Base-by-base conservation (phyloP, 2,113 vertebrate species). In the Hiodon alosoides region DNA sequence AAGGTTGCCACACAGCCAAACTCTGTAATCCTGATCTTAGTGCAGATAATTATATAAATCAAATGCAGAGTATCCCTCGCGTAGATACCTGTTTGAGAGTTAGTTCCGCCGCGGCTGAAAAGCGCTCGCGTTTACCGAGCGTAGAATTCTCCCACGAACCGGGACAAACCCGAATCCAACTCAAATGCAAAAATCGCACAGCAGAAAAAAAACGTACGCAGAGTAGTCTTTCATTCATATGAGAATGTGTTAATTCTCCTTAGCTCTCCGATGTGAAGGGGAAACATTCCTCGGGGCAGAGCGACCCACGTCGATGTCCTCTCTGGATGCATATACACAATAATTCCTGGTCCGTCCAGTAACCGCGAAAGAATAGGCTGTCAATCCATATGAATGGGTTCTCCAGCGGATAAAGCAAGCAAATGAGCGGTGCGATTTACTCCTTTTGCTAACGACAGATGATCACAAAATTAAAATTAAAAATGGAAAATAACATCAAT, bases 271-370 rank as follows among this genome's bases (percentile, higher is more conserved):
- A 81, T 58, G 60, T 65, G 69, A 71, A 77, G 79, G 69, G 75
- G 65, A 80, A 89, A 87, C 89, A 90, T 90, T 83, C 88, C 86
- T 82, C 80, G 80, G 17, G 83, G 68, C 55, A 73, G 74, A 69
- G 72, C 69, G 80, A 76, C 76, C 78, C 58, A 73, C 77, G 64
- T 51, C 81, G 78, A 73, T 70, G 77, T 52, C 51, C 31, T 31
- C 31, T 31, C 31, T 31, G 31, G 78, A 62, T 78, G 81, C 82
- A 47, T 72, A 59, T 16, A 75, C 72, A 83, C 76, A 66, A 73
- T 87, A 88, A 90, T 88, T 86, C 90, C 77, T 67, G 81, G 83
- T 69, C 73, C 67, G 65, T 77, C 71, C 71, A 61, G 71, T 55
- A 50, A 83, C 80, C 77, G 60, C 65, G 76, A 81, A 78, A 80